phyloP scores from a whole-genome alignment of 2,113 vertebrate genomes.

The Ceuthmochares aereus region DNA sequence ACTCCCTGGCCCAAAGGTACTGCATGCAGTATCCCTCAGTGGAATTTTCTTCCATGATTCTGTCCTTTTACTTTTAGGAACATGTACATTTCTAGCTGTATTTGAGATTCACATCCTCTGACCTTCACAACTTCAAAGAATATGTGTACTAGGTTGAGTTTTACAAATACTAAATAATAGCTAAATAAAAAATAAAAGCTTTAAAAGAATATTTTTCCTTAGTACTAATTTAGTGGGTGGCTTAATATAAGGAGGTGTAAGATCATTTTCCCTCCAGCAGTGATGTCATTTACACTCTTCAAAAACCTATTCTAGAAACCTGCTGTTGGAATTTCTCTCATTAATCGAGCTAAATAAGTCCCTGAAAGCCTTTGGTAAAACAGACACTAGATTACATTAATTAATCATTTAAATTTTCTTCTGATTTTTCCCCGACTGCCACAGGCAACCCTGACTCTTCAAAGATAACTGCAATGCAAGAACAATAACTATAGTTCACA shows the following conservation, averaged over 20 bases:
- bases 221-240: conserved; percentile 17
- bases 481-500: conserved; percentile 29
- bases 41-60: neutral
- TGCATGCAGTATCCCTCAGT: neutral
- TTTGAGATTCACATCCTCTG: neutral
- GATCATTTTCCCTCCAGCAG: conserved; percentile 61
- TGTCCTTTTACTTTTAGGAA: neutral
- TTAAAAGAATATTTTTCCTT: neutral
- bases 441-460: conserved; percentile 66
- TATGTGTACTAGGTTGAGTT: neutral
- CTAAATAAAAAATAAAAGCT: neutral
- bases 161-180: neutral
- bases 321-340: conserved; percentile 60
- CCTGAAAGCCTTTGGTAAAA: conserved; percentile 71
- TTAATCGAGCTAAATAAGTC: conserved; percentile 64
- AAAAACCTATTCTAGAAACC: conserved; percentile 45
- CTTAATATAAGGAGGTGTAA: conserved; percentile 16
- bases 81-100: neutral
- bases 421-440: conserved; percentile 63
- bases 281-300: conserved; percentile 50
- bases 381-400: conserved; percentile 73
- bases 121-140: neutral
- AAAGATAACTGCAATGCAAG: conserved; percentile 39
- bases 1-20: neutral
- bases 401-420: conserved; percentile 77